These are phyloP conservation scores for Lasius fuliginosus DNA, from an alignment of 2,888 invertebrate species.

Conservation along the genomic window DNA sequence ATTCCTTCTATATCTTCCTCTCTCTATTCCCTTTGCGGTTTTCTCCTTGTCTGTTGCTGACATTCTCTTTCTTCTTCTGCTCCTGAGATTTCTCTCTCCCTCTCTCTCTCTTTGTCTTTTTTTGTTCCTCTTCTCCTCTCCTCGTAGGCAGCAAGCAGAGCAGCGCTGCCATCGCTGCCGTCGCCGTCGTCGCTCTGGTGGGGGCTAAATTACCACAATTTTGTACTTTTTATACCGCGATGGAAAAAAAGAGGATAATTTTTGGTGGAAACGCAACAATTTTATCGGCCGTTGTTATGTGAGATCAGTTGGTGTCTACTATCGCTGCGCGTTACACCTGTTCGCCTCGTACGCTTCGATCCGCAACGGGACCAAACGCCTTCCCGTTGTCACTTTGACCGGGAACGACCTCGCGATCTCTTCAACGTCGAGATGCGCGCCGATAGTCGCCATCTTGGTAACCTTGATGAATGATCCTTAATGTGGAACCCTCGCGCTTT, in stretches of 20 bases:
- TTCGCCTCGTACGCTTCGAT: conserved; percentile 71
- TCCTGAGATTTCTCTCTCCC: conserved; percentile 49
- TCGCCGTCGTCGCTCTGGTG: conserved; percentile 68
- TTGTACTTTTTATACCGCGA: conserved; percentile 84
- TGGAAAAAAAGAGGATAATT: conserved; percentile 84
- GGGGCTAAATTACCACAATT: conserved; percentile 86
- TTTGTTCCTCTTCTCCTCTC: conserved; percentile 65
- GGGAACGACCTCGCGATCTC: conserved; percentile 12
- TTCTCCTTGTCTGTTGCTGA: conserved; percentile 39
- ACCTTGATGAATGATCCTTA: conserved; percentile 57
- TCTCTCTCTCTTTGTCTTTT: conserved; percentile 49
- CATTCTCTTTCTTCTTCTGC: conserved; percentile 50
- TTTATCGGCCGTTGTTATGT: conserved; percentile 86
- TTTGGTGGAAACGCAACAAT: conserved; percentile 86
- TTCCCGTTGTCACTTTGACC: conserved; percentile 49
- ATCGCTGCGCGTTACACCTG: conserved; percentile 85
- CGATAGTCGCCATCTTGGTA: conserved; percentile 76
- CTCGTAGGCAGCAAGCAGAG: conserved; percentile 70
- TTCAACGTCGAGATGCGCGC: background rate
- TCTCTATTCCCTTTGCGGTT: conserved; percentile 45
- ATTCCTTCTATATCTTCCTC: conserved; percentile 1
- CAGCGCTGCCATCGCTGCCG: conserved; percentile 61
- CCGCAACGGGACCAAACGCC: conserved; percentile 36
- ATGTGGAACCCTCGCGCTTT: background rate
- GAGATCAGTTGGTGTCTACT: conserved; percentile 86